A percentile compares a stretch with the other conserved stretches of the same genome.
phyloP scores from a whole-genome alignment of 2,797 vertebrate species.

The Hippocampus kuda region DNA sequence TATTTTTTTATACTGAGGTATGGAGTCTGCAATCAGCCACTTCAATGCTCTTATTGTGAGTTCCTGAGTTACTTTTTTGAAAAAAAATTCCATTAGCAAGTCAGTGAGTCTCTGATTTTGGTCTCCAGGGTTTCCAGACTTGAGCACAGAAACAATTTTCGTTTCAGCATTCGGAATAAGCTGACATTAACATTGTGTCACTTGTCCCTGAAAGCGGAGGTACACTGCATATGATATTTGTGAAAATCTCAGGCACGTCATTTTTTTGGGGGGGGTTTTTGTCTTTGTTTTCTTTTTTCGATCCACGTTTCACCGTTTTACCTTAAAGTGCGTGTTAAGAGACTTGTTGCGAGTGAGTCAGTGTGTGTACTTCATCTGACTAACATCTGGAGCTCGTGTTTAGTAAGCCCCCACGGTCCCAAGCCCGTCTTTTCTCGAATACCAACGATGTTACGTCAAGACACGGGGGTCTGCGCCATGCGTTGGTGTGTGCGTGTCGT shows the following conservation, averaged over 20 bases:
- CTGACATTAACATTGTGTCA: too few relatives aligned
- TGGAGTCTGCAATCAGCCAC: too few relatives aligned
- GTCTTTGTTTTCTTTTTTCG: not conserved
- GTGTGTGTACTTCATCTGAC: slow-evolving; percentile 6
- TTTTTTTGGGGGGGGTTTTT: too few relatives aligned
- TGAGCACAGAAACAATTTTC: too few relatives aligned
- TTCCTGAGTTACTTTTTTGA: too few relatives aligned
- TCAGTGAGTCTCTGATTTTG: too few relatives aligned
- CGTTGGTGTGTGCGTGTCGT: slow-evolving; percentile 13
- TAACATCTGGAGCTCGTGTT: slow-evolving; percentile 55
- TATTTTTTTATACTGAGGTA: too few relatives aligned
- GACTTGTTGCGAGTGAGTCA: not conserved
- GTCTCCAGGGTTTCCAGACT: too few relatives aligned
- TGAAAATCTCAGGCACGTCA: not conserved
- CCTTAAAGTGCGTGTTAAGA: not conserved
- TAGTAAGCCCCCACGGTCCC: slow-evolving; percentile 8
- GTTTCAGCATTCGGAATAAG: too few relatives aligned
- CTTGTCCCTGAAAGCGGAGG: too few relatives aligned
- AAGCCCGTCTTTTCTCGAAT: slow-evolving; percentile 33
- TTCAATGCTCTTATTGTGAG: too few relatives aligned
- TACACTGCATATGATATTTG: not conserved
- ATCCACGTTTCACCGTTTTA: not conserved
- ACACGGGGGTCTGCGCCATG: slow-evolving; percentile 36
- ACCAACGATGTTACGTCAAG: slow-evolving; percentile 58
- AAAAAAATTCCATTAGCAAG: too few relatives aligned